Conservation (phyloP, 1,140 invertebrate species). For the Trichomalopsis sarcophagae region DNA sequence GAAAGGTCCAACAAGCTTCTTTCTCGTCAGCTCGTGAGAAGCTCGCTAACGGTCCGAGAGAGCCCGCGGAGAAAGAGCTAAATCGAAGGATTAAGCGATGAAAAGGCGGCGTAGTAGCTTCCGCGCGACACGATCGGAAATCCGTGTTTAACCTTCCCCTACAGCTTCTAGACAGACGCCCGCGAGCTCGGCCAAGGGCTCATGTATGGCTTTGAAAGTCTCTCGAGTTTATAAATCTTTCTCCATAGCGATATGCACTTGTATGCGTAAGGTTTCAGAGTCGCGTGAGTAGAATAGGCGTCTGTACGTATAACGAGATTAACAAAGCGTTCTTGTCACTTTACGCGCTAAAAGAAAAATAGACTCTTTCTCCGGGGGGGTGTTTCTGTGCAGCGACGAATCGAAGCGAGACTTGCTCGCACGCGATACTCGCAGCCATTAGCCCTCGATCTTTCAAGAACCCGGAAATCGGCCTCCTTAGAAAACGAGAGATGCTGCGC, state of each 20-base stretch:
- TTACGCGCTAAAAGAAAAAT: no score
- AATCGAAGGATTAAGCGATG: constrained; percentile 15
- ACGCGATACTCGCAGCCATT: not conserved
- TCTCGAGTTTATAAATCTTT: not conserved
- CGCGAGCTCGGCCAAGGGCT: no score
- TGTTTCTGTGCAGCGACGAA: not conserved
- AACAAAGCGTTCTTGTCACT: not conserved
- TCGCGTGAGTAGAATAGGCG: not conserved
- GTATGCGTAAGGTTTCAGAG: not conserved
- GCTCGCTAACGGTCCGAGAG: not conserved
- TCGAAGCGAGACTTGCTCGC: not conserved
- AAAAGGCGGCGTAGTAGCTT: not conserved
- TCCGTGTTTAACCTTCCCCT: not conserved
- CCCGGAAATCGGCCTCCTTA: constrained; percentile 24
- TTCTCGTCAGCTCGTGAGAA: not conserved
- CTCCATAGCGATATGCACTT: not conserved
- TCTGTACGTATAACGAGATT: not conserved
- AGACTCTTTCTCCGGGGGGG: no score
- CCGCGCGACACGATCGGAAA: not conserved
- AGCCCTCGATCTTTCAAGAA: constrained; percentile 9
- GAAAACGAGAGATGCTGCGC: constrained; percentile 12
- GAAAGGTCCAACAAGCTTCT: not conserved
- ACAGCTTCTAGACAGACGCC: not conserved
- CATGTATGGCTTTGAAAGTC: not conserved
- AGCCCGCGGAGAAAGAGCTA: not conserved